Evolutionary conservation across 2,113 vertebrate species (phyloP), one percentile per base, ranked within the genome.

Genomic region (Sinocyclocheilus maitianheensis): DNA sequence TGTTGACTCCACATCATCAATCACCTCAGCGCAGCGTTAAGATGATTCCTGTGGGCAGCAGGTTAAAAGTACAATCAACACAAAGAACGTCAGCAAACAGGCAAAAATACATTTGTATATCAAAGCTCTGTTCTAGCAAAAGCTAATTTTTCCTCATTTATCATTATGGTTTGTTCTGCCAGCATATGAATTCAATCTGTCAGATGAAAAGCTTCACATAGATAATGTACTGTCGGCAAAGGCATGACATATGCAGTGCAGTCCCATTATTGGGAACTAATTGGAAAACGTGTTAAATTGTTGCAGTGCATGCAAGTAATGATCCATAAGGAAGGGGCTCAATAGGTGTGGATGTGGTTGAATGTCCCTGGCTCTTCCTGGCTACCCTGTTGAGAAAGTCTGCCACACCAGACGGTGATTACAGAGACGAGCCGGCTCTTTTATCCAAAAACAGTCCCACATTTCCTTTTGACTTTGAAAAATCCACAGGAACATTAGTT

Each of bases 381-480:
- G 30, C 16, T 58, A 74, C 74, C 84, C 77, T 65, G 79, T 77
- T 81, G 84, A 84, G 76, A 62, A 80, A 24, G 71, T 60, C 69
- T 84, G 77, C 81, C 77, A 46, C 80, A 86, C 7, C 75, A 81
- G 62, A 87, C 55, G 53, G 77, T 71, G 37, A n/a, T 78, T 58
- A 74, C 53, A 69, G 82, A 60, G 37, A 60, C n/a, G 40, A 76
- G 34, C 34, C 76, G 40, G 40, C 14, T 46, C 30, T 24, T 46
- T 62, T 26, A 30, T 77, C 46, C 30, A 51, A 34, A 65, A 74
- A 72, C 22, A 79, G 81, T 75, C 48, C 34, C 75, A 77, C 2
- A 43, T 65, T 75, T 85, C 37, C 58, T 51, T 74, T 74, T 87
- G 79, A 89, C 86, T 84, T 84, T 84, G 86, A 37, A 67, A 79